phyloP scores from a whole-genome alignment of 2,797 vertebrate genomes.

The Sebastes nivosus region DNA sequence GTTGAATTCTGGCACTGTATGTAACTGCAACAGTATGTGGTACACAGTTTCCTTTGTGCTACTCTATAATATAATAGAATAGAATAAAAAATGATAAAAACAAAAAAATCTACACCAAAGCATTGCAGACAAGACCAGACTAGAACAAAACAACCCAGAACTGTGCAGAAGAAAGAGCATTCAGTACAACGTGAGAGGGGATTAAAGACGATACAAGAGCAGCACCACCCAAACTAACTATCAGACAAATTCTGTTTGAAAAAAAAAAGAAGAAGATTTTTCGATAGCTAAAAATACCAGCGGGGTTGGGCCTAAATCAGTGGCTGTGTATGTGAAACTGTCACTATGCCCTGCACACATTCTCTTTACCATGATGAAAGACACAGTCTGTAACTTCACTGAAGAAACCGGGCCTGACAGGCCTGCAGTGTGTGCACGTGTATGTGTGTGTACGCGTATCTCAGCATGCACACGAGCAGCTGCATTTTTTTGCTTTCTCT shows the following conservation, averaged over 20 bases:
- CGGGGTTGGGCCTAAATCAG: conserved; percentile 35
- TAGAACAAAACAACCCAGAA: conserved; percentile 17
- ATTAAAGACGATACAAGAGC: conserved; percentile 43
- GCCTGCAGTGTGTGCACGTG: neutral
- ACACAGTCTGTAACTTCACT: conserved; percentile 38
- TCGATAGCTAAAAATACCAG: conserved; percentile 61
- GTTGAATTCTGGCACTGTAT: conserved; percentile 6
- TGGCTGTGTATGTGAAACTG: conserved; percentile 43
- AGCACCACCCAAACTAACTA: conserved; percentile 47
- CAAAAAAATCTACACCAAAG: conserved; percentile 18
- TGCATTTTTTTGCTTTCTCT: conserved; percentile 28
- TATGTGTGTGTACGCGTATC: conserved; percentile 9
- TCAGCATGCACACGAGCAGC: conserved; percentile 11
- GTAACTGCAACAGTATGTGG: neutral
- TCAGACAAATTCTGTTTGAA: conserved; percentile 47
- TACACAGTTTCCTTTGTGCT: neutral
- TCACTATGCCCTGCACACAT: conserved; percentile 46
- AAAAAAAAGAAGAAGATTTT: neutral
- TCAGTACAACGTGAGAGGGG: conserved; percentile 12
- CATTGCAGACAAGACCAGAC: conserved; percentile 15
- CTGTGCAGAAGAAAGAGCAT: conserved; percentile 12
- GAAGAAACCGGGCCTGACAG: conserved; percentile 56
- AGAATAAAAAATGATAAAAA: neutral
- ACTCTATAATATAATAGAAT: neutral
- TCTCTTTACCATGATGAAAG: conserved; percentile 63